Base-by-base conservation (phyloP, 1,140 invertebrate genomes). In the Eulimnadia texana region DNA sequence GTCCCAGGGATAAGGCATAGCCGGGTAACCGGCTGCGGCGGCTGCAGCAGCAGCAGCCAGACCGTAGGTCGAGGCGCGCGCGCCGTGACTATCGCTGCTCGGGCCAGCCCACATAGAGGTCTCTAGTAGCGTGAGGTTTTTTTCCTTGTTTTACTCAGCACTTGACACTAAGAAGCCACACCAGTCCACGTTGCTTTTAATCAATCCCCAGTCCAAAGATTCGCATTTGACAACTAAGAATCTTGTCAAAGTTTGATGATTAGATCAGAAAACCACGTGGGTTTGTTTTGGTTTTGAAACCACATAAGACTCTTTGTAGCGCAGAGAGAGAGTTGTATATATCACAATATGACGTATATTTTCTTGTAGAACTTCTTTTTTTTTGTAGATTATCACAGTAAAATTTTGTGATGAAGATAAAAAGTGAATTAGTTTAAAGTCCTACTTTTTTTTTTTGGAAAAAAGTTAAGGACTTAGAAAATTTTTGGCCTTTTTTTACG, bases 1-100 rank as follows among this genome's bases (percentile, higher is more conserved):
- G 28, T 61, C 60, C 60, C 60, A 61, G 42, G 60, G 60, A 54
- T 61, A 61, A 54, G 60, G 60, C 60, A 61, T 61, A 29, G 60
- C 60, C 42, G 60, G 60, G 55, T 19, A 29, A 10, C 24, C 25
- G 55, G 55, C 33, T 23, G 52, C 52, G 52, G 52, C 50, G 53
- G 51, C 28, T 49, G 50, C 60, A 22, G 50, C 50, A 25, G 50
- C 16, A 50, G 60, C 27, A 33, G 11, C 55, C 24, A 57, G 55
- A 27, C 55, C 55, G 55, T 27, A 57, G 29, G 24, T 54, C 28
- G 60, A 22, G 60, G 60, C 60, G 60, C 60, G 60, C n/a, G 50
- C 60, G 60, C 60, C 60, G 60, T 25, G 49, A 25, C 49, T 23
- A 24, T 61, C 49, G 49, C 60, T 51, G 42, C 49, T 54, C 50